Evolutionary conservation across 2,113 vertebrate species (phyloP), one percentile per base, ranked within the genome.

Genomic region (Cyanoderma ruficeps): DNA sequence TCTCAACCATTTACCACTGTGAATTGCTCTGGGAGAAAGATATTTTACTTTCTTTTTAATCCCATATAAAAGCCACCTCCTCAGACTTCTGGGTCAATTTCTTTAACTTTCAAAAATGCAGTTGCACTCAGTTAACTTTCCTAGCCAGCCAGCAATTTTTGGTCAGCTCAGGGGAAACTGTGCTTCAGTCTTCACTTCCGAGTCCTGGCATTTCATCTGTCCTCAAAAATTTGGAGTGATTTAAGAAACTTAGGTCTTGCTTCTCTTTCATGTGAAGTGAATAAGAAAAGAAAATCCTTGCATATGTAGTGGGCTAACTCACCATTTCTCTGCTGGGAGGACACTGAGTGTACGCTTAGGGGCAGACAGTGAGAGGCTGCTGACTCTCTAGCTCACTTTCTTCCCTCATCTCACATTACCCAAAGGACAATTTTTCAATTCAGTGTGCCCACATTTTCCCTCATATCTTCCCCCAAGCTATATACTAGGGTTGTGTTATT

Each of bases 61-160:
- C 60, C 44, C 8, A 1, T 75, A 87, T 44, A 88, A 81, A 90
- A 78, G 44, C 68, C 57, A 52, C 63, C 55, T 83, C 20, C 60
- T 92, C 47, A 79, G 61, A 49, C 76, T 94, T 70, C 57, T 79
- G 42, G 41, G 88, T 87, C 83, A 90, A 68, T 95, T 94, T 56
- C 71, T 91, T 92, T 81, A 83, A 74, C 68, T 78, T 70, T 41
- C 7, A 77, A 91, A 93, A 89, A 79, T 50, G 24, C 39, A n/a
- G 31, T 67, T 85, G 49, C 60, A 37, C 76, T 90, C 52, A 20
- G 56, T 87, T 85, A 80, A 65, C 78, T 94, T 91, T 76, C 39
- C 31, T 78, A 86, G 31, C 49, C 31, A 87, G 44, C 16, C 50
- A 91, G 52, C 19, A 84, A 21, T 83, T 75, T 83, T 57, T 68